A percentile compares a stretch with the other conserved stretches of the same genome.
Evolutionary conservation across 2,113 vertebrate species (phyloP).

Genomic region (Silurus glanis): DNA sequence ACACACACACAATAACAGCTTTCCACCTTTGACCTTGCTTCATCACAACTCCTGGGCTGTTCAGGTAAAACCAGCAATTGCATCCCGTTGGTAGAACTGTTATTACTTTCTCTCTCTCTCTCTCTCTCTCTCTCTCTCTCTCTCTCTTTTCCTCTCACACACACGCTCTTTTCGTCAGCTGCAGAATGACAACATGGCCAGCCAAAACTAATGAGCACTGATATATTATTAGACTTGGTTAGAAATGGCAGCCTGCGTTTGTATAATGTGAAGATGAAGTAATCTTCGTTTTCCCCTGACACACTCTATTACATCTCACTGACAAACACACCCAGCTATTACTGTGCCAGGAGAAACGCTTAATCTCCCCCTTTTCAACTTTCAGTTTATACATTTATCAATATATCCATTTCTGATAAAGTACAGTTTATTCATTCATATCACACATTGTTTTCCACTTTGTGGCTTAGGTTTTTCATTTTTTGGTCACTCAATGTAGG

Average conservation of each 20-base stretch:
- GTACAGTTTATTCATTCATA: neutral
- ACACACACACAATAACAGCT: neutral
- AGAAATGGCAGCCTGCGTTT: conserved; percentile 17
- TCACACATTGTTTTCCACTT: neutral
- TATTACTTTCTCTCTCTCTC: no score
- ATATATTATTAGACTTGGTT: conserved; percentile 34
- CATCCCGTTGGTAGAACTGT: neutral
- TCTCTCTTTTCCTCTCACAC: neutral
- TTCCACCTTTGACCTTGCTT: neutral
- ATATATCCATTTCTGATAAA: neutral
- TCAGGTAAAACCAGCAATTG: neutral
- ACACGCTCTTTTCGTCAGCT: neutral
- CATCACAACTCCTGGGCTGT: neutral
- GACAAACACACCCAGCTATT: neutral
- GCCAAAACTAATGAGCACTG: conserved; percentile 23
- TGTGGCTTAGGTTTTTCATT: neutral
- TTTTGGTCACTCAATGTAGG: no score
- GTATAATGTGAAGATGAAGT: conserved; percentile 24
- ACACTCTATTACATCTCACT: neutral
- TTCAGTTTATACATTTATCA: neutral
- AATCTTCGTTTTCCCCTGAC: neutral
- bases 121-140: neutral
- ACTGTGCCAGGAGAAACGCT: neutral
- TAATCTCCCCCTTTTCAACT: neutral
- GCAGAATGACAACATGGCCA: neutral